These are phyloP conservation scores for Leuctra nigra DNA, from an alignment of 2,888 invertebrate species.

Conservation along the genomic window DNA sequence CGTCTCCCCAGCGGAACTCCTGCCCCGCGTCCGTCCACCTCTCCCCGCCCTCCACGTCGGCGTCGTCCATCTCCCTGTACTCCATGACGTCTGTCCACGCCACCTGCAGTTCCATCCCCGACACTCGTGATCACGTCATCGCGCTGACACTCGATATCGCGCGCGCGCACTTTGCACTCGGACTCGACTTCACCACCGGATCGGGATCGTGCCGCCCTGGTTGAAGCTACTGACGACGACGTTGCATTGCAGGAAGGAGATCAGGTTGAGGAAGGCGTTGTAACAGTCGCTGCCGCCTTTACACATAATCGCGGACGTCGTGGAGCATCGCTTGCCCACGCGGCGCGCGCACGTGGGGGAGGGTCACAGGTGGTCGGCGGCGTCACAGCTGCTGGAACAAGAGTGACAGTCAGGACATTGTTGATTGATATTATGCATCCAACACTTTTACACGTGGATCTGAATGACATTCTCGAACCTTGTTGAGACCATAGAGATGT, in stretches of 20 bases:
- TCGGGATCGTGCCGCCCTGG: constrained; percentile 11
- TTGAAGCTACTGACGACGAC: constrained; percentile 1
- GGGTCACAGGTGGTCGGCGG: not conserved
- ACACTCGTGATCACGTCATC: not conserved
- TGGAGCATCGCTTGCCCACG: not conserved
- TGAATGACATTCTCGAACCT: too few species aligned
- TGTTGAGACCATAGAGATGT: too few species aligned
- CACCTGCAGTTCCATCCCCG: constrained; percentile 29
- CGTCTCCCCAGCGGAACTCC: not conserved
- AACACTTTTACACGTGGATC: too few species aligned
- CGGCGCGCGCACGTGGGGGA: not conserved
- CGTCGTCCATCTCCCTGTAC: constrained; percentile 25
- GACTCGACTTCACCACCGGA: constrained; percentile 2
- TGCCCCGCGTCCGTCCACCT: not conserved
- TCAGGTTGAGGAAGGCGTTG: constrained; percentile 14
- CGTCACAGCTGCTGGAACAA: not conserved
- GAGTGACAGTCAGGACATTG: too few species aligned
- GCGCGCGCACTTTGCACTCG: not conserved
- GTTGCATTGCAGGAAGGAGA: constrained; percentile 8
- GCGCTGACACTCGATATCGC: too few species aligned
- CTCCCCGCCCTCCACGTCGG: not conserved
- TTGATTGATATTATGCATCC: too few species aligned
- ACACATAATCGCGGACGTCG: constrained; percentile 14
- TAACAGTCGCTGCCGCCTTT: constrained; percentile 3
- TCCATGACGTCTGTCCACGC: constrained; percentile 26